phyloP scores from a whole-genome alignment of 1,140 invertebrate species.

The Scaptodrosophila lebanonensis region DNA sequence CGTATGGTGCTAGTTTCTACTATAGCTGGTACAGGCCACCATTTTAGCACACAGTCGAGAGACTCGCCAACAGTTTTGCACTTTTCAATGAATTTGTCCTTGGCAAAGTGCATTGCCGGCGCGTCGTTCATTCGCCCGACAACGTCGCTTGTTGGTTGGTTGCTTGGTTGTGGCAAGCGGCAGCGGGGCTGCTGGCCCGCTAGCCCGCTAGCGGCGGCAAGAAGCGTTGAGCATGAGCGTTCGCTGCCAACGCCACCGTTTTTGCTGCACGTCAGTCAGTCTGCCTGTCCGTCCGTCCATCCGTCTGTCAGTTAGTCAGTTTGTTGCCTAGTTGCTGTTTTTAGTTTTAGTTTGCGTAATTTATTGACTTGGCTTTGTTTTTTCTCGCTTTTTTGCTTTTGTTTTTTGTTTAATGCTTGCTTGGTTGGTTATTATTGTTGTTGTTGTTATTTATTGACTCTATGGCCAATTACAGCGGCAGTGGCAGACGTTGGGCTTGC shows the following conservation, averaged over 20 bases:
- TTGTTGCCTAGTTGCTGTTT: conserved; percentile 3
- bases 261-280: conserved; percentile 28
- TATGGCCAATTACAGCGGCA: conserved; percentile 14
- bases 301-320: background rate
- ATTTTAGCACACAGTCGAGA: conserved; percentile 7
- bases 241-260: conserved; percentile 36
- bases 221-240: conserved; percentile 37
- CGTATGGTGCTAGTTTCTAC: background rate
- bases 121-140: conserved; percentile 33
- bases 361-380: conserved; percentile 57
- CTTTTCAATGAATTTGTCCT: conserved; percentile 76
- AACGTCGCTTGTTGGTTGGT: too few relatives aligned
- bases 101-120: conserved; percentile 76
- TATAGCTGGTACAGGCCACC: background rate
- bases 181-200: too few relatives aligned
- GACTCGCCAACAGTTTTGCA: conserved; percentile 30
- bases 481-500: background rate
- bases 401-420: background rate
- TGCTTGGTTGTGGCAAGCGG: too few relatives aligned
- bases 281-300: conserved; percentile 9
- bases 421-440: too few relatives aligned
- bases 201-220: conserved; percentile 17
- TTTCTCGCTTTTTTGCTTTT: conserved; percentile 1
- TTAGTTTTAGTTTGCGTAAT: conserved; percentile 49
- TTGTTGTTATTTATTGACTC: conserved; percentile 71